phyloP scores from a whole-genome alignment of 2,113 vertebrate species.

The Syrrhaptes paradoxus region DNA sequence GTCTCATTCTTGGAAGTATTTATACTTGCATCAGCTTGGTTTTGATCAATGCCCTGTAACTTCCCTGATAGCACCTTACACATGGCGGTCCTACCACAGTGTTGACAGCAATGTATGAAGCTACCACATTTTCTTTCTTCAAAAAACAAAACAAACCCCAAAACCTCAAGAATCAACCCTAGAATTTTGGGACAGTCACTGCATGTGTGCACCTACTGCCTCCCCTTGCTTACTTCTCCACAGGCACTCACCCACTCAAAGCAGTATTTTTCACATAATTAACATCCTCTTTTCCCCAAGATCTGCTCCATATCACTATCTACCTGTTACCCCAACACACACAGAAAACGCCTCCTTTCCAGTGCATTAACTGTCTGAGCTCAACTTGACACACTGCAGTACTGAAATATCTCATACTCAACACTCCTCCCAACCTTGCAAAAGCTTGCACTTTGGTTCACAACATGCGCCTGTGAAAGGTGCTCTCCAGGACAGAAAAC shows the following conservation, averaged over 20 bases:
- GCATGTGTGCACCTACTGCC: neutral
- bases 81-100: conserved; percentile 5
- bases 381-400: neutral
- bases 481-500: neutral
- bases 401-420: neutral
- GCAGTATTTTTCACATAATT: neutral
- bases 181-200: neutral
- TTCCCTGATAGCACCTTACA: conserved; percentile 66
- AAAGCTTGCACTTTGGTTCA: neutral
- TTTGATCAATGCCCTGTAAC: conserved; percentile 74
- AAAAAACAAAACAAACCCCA: neutral
- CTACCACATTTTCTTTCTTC: neutral
- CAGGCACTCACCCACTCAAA: neutral
- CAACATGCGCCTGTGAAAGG: neutral
- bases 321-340: neutral
- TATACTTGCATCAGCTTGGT: conserved; percentile 77
- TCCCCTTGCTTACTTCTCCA: neutral
- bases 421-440: neutral
- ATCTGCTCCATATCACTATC: neutral
- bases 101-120: conserved; percentile 32
- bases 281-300: neutral
- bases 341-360: neutral
- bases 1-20: conserved; percentile 69
- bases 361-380: neutral
- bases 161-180: no score